phyloP scores from a whole-genome alignment of 2,113 vertebrate species.

The Austrofundulus limnaeus region DNA sequence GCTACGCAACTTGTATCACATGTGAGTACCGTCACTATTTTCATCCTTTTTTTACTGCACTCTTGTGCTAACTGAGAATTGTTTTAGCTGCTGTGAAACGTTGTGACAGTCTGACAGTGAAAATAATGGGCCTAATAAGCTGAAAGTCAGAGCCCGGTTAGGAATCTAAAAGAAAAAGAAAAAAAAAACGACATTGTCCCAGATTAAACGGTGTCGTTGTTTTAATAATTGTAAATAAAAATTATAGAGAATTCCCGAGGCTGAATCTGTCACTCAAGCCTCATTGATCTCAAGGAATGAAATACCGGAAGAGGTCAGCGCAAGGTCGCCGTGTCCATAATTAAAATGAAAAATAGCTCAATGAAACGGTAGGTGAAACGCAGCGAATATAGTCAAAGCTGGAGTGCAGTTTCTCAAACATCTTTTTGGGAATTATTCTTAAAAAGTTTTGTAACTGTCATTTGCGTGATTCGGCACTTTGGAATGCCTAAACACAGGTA shows the following conservation, averaged over 20 bases:
- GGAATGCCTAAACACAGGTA: too few species aligned
- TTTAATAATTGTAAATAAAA: conserved; percentile 40
- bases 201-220: conserved; percentile 35
- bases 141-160: conserved; percentile 14
- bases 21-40: background rate
- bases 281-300: conserved; percentile 62
- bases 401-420: too few species aligned
- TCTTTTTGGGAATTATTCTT: too few species aligned
- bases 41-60: background rate
- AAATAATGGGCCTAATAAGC: conserved; percentile 15
- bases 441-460: too few species aligned
- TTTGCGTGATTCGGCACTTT: too few species aligned
- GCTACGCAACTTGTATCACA: background rate
- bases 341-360: conserved; percentile 62
- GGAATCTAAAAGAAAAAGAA: conserved; percentile 18
- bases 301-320: conserved; percentile 42
- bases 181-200: conserved; percentile 8
- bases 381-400: background rate
- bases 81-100: conserved; percentile 9
- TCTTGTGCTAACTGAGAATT: background rate
- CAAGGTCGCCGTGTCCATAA: conserved; percentile 53
- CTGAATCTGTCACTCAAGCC: conserved; percentile 56
- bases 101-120: conserved; percentile 13
- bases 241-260: conserved; percentile 13
- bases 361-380: conserved; percentile 39